Conservation (phyloP, 2,113 vertebrate species). For the Orientallactaga bullata region DNA sequence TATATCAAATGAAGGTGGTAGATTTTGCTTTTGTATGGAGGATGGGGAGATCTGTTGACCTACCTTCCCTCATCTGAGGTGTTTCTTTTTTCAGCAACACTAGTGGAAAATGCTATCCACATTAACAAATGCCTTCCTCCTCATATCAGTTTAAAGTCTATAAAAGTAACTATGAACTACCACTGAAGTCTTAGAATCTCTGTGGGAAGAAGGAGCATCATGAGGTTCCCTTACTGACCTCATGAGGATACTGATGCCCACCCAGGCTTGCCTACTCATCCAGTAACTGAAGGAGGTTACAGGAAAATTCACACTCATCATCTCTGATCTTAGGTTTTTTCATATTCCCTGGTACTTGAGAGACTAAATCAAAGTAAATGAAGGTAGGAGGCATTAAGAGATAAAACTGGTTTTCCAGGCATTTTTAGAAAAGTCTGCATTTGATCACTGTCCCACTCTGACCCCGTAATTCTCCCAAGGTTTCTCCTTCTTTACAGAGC, state of each 20-base stretch:
- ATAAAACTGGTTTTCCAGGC: background rate
- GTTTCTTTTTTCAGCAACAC: background rate
- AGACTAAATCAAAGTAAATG: background rate
- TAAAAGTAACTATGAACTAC: background rate
- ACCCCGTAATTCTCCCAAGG: background rate
- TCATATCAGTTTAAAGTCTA: background rate
- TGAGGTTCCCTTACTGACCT: background rate
- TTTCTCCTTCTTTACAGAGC: background rate
- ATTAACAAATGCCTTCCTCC: background rate
- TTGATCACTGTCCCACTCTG: background rate
- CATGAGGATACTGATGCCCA: background rate
- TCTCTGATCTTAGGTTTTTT: background rate
- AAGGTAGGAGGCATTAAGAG: background rate
- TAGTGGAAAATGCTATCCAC: background rate
- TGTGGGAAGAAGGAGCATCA: background rate
- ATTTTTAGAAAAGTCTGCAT: background rate
- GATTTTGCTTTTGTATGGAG: slow-evolving; percentile 38
- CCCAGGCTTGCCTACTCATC: background rate
- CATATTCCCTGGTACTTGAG: background rate
- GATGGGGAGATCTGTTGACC: background rate
- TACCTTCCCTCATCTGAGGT: background rate
- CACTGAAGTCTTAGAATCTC: background rate
- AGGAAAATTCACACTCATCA: background rate
- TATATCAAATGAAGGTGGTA: slow-evolving; percentile 5
- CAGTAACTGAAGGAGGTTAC: background rate